Percentiles rank a stretch among this genome's conserved stretches.
Evolutionary conservation across 2,888 invertebrate species (phyloP).

Genomic region (Agrochola lychnidis): DNA sequence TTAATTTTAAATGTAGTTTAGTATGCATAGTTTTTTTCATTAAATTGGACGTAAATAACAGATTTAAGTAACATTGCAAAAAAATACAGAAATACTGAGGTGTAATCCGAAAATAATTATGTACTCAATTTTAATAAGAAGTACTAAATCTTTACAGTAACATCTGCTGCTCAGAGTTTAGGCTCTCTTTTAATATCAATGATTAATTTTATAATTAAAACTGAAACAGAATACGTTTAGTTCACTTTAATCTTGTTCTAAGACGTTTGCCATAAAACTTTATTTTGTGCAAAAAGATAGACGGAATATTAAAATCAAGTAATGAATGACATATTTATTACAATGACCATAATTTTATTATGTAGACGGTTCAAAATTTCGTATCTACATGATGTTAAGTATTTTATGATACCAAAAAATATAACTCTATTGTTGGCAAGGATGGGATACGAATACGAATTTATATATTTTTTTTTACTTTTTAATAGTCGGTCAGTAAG

Average conservation of each 20-base stretch:
- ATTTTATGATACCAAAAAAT: conserved; percentile 67
- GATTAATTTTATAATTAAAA: conserved; percentile 48
- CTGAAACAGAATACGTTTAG: conserved; percentile 13
- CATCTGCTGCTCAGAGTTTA: conserved; percentile 47
- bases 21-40: conserved; percentile 13
- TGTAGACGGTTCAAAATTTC: too few species aligned
- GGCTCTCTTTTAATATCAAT: conserved; percentile 49
- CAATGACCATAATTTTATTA: neutral
- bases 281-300: too few species aligned
- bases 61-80: neutral
- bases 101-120: conserved; percentile 37
- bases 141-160: conserved; percentile 50
- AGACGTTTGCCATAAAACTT: neutral
- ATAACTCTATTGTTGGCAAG: conserved; percentile 76
- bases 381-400: conserved; percentile 46
- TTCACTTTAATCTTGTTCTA: neutral
- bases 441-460: conserved; percentile 74
- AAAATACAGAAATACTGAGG: neutral
- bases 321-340: neutral
- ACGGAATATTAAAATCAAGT: too few species aligned
- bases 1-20: conserved; percentile 42
- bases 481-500: conserved; percentile 80
- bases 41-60: conserved; percentile 14
- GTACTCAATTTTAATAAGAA: conserved; percentile 41
- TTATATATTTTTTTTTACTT: conserved; percentile 73